Percentiles rank a stretch among this genome's conserved stretches.
Evolutionary conservation across 2,113 vertebrate species (phyloP).

Genomic region (Periophthalmus modestus): DNA sequence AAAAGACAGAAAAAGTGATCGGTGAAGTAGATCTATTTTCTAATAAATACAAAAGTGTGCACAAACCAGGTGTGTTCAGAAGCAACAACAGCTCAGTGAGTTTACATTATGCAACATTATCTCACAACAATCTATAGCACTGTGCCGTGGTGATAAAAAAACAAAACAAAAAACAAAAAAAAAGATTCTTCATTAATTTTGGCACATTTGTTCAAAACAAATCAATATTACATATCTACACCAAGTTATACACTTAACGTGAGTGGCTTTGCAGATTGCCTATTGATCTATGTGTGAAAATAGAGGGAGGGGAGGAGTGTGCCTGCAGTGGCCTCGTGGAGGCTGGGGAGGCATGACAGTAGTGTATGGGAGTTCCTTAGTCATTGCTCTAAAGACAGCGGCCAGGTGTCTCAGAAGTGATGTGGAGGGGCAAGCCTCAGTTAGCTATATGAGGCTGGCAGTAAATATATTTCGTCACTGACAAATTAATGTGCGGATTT

Average conservation of each 20-base stretch:
- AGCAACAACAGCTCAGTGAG: neutral
- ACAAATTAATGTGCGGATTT: constrained; percentile 23
- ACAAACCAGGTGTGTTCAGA: neutral
- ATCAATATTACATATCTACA: constrained; percentile 71
- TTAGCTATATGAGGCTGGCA: constrained; percentile 12
- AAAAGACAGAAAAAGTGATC: neutral
- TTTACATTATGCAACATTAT: neutral
- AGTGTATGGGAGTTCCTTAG: constrained; percentile 58
- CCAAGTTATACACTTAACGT: constrained; percentile 68
- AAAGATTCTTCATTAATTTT: constrained; percentile 61
- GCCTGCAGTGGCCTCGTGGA: constrained; percentile 55
- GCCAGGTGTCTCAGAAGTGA: constrained; percentile 45
- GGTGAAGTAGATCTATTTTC: neutral
- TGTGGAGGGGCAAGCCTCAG: constrained; percentile 8
- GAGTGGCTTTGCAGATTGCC: constrained; percentile 69
- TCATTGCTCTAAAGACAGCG: constrained; percentile 50
- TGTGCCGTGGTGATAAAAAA: constrained; percentile 13
- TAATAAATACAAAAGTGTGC: neutral
- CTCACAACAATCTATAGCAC: constrained; percentile 6
- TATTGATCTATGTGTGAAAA: constrained; percentile 67
- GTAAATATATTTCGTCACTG: constrained; percentile 6
- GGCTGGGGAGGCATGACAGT: constrained; percentile 39
- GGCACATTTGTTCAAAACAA: constrained; percentile 68
- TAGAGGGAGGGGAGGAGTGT: constrained; percentile 8
- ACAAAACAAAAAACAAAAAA: constrained; percentile 34